These are phyloP conservation scores for Catocala nupta DNA, from an alignment of 2,888 invertebrate genomes.

Conservation along the genomic window DNA sequence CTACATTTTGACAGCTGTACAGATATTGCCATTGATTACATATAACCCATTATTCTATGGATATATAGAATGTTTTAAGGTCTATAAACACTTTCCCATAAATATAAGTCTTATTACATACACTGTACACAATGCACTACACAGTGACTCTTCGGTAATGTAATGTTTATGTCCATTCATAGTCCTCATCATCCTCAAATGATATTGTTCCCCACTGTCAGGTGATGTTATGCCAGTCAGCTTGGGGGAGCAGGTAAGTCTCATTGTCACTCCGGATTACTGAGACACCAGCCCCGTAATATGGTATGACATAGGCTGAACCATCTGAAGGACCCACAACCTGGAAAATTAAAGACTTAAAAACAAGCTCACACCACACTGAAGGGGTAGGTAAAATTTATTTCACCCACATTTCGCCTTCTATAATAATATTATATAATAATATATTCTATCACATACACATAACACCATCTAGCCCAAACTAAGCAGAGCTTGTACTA, in stretches of 20 bases:
- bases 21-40: too few species aligned
- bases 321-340: conserved; percentile 98
- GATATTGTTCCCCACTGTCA: conserved; percentile 86
- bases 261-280: conserved; percentile 94
- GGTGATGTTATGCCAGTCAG: conserved; percentile 90
- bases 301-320: conserved; percentile 97
- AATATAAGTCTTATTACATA: conserved; percentile 5
- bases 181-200: conserved; percentile 81
- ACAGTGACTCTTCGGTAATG: not conserved
- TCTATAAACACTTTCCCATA: not conserved
- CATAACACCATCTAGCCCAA: too few species aligned
- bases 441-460: too few species aligned
- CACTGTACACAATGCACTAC: conserved; percentile 3
- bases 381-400: too few species aligned
- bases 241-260: conserved; percentile 93
- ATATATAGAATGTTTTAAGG: not conserved
- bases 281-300: conserved; percentile 95
- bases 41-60: too few species aligned
- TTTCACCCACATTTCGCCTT: too few species aligned
- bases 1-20: too few species aligned
- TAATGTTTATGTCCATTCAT: conserved; percentile 79
- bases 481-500: too few species aligned
- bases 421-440: too few species aligned
- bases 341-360: conserved; percentile 60
- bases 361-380: too few species aligned